A percentile compares a stretch with the other conserved stretches of the same genome.
Evolutionary conservation across 2,797 vertebrate species (phyloP).

Genomic region (Phyllotis vaccarum): DNA sequence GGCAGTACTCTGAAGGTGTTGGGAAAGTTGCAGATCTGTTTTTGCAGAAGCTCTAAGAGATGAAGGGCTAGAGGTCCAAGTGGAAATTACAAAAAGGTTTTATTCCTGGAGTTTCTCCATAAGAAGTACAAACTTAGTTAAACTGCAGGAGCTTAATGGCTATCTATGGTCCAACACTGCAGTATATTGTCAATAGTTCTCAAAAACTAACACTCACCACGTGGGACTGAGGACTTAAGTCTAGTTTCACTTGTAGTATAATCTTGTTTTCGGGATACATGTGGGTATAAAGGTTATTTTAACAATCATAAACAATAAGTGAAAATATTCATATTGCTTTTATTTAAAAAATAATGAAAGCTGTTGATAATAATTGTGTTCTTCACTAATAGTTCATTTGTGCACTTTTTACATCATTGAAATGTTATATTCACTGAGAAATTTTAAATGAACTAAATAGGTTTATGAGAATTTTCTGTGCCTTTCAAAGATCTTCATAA

Average conservation of each 20-base stretch:
- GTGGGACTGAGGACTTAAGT: background rate
- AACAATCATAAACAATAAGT: background rate
- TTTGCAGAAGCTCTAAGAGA: background rate
- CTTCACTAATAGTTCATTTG: background rate
- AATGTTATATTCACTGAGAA: background rate
- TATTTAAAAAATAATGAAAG: background rate
- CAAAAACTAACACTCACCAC: background rate
- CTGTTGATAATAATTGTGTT: constrained; percentile 1
- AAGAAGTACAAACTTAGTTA: background rate
- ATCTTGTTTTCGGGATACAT: background rate
- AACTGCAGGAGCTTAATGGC: background rate
- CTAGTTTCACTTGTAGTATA: background rate
- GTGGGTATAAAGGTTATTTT: background rate
- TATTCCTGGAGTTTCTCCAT: background rate
- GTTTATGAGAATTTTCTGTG: background rate
- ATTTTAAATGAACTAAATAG: background rate
- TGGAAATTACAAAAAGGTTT: background rate
- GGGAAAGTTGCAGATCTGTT: background rate
- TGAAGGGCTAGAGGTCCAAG: background rate
- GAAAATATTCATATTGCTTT: constrained; percentile 17
- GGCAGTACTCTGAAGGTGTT: too few species aligned
- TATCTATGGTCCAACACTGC: background rate
- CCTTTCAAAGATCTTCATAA: constrained; percentile 12
- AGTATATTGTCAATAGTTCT: background rate
- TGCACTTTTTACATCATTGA: background rate